Evolutionary conservation across 2,113 vertebrate genomes (phyloP).

Genomic region (Apus apus): DNA sequence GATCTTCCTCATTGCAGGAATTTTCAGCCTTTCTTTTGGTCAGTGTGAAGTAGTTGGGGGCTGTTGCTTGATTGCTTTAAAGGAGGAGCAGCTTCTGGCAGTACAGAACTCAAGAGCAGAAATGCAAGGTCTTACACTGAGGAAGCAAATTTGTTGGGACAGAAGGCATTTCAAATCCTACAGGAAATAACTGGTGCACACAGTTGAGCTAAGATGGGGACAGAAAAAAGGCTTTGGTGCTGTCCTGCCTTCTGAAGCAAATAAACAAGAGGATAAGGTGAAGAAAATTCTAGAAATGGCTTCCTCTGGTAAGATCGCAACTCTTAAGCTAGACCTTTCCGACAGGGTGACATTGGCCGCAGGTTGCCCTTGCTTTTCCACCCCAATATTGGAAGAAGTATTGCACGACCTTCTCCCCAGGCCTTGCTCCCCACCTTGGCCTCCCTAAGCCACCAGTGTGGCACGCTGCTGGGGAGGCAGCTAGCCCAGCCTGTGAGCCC

Average conservation of each 20-base stretch:
- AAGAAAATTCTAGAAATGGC: background rate
- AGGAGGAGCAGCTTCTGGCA: background rate
- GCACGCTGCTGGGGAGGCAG: background rate
- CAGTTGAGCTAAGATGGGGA: background rate
- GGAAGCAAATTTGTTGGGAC: background rate
- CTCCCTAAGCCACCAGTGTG: background rate
- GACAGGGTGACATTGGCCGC: accelerated
- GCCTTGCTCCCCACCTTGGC: background rate
- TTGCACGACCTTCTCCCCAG: background rate
- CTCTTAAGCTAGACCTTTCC: background rate
- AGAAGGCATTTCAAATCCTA: background rate
- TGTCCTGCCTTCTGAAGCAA: background rate
- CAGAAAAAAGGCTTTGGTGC: background rate
- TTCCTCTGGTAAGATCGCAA: background rate
- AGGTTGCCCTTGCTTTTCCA: background rate
- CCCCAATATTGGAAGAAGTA: background rate
- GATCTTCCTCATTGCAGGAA: background rate
- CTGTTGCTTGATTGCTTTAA: background rate
- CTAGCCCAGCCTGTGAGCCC: background rate
- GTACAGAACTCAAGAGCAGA: background rate
- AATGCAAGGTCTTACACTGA: background rate
- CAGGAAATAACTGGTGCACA: background rate
- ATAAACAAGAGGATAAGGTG: background rate
- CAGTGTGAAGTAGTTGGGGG: accelerated
- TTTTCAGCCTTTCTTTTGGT: background rate